Evolutionary conservation across 2,797 vertebrate species (phyloP).

Genomic region (Chelon labrosus): DNA sequence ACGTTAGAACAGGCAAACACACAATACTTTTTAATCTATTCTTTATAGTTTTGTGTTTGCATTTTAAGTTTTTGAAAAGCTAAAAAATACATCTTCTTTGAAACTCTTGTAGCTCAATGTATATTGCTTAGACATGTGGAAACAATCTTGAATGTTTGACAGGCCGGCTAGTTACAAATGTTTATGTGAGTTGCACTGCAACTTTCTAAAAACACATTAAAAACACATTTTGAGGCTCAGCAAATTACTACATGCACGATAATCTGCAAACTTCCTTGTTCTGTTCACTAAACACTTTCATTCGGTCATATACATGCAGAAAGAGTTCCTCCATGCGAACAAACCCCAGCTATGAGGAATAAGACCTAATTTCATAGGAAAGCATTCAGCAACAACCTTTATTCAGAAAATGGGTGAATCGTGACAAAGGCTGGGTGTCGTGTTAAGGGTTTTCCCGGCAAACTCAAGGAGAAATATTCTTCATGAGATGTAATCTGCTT

Average conservation of each 20-base stretch:
- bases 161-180: neutral
- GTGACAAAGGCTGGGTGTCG: neutral
- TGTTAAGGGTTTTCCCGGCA: constrained; percentile 3
- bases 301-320: neutral
- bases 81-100: neutral
- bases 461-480: neutral
- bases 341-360: neutral
- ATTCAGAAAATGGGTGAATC: neutral
- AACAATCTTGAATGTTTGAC: neutral
- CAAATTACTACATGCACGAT: neutral
- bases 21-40: too few relatives aligned
- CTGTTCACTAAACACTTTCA: neutral
- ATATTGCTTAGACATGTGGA: neutral
- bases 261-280: neutral
- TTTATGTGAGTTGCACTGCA: neutral
- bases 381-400: constrained; percentile 10
- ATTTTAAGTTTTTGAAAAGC: neutral
- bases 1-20: neutral
- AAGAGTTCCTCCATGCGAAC: neutral
- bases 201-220: neutral
- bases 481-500: neutral
- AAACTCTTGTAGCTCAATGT: neutral
- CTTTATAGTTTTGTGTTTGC: too few relatives aligned
- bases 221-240: neutral
- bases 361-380: constrained; percentile 12